Conservation (phyloP, 1,140 invertebrate species). For the Drosophila ananassae region DNA sequence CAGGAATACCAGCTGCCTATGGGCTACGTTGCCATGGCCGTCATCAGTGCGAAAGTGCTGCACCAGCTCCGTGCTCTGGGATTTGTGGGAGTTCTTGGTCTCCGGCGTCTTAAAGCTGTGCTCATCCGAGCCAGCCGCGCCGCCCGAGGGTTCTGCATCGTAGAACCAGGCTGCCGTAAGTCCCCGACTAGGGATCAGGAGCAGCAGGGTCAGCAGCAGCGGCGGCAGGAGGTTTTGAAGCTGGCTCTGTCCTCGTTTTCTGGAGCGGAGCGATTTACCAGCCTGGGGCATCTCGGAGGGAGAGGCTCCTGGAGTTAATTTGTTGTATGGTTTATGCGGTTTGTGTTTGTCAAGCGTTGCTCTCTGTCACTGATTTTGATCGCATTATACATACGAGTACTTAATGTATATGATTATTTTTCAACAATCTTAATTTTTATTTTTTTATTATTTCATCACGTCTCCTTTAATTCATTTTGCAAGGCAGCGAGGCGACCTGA, state of each 20-base stretch:
- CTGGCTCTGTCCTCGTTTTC: constrained; percentile 15
- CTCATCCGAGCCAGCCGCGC: constrained; percentile 47
- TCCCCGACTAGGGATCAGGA: constrained; percentile 27
- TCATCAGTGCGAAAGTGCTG: constrained; percentile 58
- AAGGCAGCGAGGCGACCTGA: constrained; percentile 15
- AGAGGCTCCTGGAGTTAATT: constrained; percentile 1
- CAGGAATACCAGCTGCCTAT: constrained; percentile 66
- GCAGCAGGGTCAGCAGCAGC: constrained; percentile 40
- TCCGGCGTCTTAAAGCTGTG: constrained; percentile 72
- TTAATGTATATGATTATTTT: background rate
- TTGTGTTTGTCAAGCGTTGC: constrained; percentile 44
- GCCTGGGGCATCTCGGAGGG: constrained; percentile 35
- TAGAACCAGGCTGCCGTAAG: constrained; percentile 52
- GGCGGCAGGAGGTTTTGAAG: constrained; percentile 35
- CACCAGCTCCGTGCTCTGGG: constrained; percentile 60
- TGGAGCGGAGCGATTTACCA: constrained; percentile 16
- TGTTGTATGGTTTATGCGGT: background rate
- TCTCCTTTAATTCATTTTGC: constrained; percentile 47
- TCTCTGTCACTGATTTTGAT: constrained; percentile 47
- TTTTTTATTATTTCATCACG: background rate
- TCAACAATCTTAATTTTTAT: constrained; percentile 6
- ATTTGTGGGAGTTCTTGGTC: constrained; percentile 66
- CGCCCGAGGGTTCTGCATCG: constrained; percentile 49
- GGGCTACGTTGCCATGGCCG: constrained; percentile 16
- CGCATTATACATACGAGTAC: constrained; percentile 44